These are phyloP conservation scores for Phyllostomus hastatus DNA, from an alignment of 2,113 vertebrate genomes.

Conservation along the genomic window DNA sequence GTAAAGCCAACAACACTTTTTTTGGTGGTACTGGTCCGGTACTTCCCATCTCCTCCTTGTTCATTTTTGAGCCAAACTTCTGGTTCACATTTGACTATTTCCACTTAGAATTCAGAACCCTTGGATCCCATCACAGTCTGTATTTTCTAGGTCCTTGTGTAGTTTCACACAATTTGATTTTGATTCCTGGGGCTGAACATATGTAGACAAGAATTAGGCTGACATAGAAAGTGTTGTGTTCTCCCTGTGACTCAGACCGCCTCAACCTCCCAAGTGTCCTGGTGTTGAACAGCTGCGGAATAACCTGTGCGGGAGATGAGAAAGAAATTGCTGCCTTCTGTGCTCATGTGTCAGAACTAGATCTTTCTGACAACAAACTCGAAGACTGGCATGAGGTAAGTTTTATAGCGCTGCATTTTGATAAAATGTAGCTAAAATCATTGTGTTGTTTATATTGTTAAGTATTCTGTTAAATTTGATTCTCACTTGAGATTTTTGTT, in stretches of 20 bases:
- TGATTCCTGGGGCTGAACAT: neutral
- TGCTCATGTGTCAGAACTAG: constrained; percentile 94
- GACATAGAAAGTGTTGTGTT: neutral
- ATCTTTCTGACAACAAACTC: constrained; percentile 96
- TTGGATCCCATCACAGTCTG: neutral
- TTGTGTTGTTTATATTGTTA: neutral
- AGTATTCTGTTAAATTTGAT: neutral
- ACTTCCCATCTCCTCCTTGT: neutral
- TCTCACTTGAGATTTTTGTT: constrained; percentile 38
- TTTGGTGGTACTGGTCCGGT: neutral
- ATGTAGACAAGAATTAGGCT: neutral
- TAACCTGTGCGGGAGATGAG: constrained; percentile 92
- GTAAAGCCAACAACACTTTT: neutral
- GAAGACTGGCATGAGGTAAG: constrained; percentile 95
- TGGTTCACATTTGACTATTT: neutral
- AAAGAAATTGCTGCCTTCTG: constrained; percentile 93
- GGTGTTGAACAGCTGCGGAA: constrained; percentile 93
- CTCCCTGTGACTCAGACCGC: constrained; percentile 82
- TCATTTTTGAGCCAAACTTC: neutral
- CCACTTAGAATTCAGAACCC: neutral
- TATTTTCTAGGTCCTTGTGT: neutral
- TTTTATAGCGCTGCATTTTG: neutral
- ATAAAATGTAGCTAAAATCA: neutral
- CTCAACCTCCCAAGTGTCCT: constrained; percentile 93
- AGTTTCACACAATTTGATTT: neutral